Conservation (phyloP, 2,797 vertebrate species). For the Pantherophis vulpinus region DNA sequence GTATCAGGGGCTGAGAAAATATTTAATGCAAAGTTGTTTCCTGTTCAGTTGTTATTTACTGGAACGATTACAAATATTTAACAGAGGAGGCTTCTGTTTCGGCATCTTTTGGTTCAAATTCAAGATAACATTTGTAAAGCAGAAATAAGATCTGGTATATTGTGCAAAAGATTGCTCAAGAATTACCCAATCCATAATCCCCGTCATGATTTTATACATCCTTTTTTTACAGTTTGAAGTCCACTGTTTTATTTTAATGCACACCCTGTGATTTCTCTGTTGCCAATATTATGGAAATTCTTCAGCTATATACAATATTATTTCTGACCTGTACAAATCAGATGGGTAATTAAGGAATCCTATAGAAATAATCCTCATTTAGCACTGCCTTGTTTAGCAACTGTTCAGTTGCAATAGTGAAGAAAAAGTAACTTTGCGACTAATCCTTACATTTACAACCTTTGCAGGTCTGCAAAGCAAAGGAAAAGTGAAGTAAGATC, state of each 20-base stretch:
- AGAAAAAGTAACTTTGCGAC: background rate
- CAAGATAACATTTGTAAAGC: background rate
- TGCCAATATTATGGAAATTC: background rate
- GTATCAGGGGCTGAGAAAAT: background rate
- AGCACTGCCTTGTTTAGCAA: background rate
- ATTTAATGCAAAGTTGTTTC: background rate
- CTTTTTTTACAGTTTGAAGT: background rate
- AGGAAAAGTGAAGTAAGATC: no score
- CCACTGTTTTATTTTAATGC: background rate
- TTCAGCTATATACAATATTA: background rate
- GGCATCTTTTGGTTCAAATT: background rate
- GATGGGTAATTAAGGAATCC: background rate
- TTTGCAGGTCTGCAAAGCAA: no score
- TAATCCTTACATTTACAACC: no score
- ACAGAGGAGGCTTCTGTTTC: background rate
- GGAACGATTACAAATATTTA: background rate
- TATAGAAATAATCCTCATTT: background rate
- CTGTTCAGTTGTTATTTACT: background rate
- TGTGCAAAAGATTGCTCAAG: background rate
- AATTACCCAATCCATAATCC: background rate
- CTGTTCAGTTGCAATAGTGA: background rate
- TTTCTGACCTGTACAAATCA: background rate
- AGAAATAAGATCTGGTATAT: background rate
- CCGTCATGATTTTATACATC: background rate
- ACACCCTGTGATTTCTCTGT: background rate